A percentile compares a stretch with the other conserved stretches of the same genome.
Conservation (phyloP, 2,797 vertebrate genomes). For the Malurus leucopterus region DNA sequence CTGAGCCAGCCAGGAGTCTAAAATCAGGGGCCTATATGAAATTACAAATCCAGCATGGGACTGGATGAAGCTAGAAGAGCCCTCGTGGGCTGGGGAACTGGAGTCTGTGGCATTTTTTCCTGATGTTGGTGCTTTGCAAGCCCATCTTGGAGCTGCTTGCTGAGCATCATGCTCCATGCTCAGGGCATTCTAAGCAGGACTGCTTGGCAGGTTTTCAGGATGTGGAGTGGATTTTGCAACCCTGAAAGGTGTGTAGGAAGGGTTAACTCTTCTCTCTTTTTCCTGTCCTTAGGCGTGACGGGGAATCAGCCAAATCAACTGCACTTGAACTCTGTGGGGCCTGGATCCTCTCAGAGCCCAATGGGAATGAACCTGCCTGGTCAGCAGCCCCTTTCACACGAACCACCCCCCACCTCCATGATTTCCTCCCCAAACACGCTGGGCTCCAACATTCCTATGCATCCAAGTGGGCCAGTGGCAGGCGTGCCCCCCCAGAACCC, state of each 20-base stretch:
- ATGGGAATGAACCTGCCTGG: constrained; percentile 87
- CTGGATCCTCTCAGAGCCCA: constrained; percentile 84
- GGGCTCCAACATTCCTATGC: constrained; percentile 84
- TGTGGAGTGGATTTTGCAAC: background rate
- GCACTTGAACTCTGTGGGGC: constrained; percentile 73
- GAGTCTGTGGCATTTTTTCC: background rate
- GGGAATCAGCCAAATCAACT: constrained; percentile 79
- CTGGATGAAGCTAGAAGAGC: background rate
- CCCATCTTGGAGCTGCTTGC: background rate
- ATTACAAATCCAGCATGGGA: background rate
- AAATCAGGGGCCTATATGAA: background rate
- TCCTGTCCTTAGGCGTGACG: constrained; percentile 74
- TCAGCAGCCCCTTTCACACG: constrained; percentile 88
- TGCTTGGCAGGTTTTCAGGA: background rate
- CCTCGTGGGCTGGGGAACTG: background rate
- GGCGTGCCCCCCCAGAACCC: constrained; percentile 68
- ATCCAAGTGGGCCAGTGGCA: constrained; percentile 74
- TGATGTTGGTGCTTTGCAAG: background rate
- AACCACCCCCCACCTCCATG: constrained; percentile 77
- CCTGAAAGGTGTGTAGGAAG: background rate
- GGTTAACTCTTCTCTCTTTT: background rate
- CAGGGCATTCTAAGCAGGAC: background rate
- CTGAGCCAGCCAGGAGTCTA: background rate
- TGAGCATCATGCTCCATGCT: background rate
- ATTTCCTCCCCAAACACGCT: constrained; percentile 88